Base-by-base conservation (phyloP, 2,888 invertebrate species). In the Temnothorax ravouxi region DNA sequence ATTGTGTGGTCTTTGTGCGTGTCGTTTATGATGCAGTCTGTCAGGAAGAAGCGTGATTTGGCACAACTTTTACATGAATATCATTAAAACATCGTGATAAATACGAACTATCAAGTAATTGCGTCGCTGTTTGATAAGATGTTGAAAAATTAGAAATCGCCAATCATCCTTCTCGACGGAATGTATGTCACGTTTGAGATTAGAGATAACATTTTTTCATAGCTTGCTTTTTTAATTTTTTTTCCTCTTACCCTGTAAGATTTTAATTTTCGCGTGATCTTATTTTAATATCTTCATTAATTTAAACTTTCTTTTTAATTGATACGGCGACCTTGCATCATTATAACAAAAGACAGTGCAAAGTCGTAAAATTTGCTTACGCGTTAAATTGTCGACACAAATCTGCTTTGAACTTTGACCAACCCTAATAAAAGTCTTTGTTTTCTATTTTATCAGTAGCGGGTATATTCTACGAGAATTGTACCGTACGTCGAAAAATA, bases 361-460 rank as follows among this genome's bases (percentile, higher is more conserved):
- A 34, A 69, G 4, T 34, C n/a, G 8, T n/a, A 52, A 25, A 54
- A 25, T 56, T 72, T 72, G 50, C 29, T 11, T 15, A 15, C 11
- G 8, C 3, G 15, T n/a, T n/a, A n/a, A n/a, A n/a, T n/a, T n/a
- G n/a, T 54, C 11, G 1, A n/a, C 15, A 25, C 56, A 15, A 15
- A 15, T 29, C 9, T 50, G 15, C 13, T 41, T 38, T 41, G n/a
- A 38, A 21, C 5, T 29, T 29, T 29, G 29, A 29, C 3, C 29
- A 29, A 29, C 0, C 29, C 29, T n/a, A 29, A 29, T 29, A 52
- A 8, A 54, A 0, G 4, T 44, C 8, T 34, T 34, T 15, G 8
- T 3, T 75, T 62, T 75, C 75, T 62, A 62, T 75, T 50, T 75
- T 75, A 75, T 62, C 62, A 47, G 18, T 47, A 47, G 34, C 11